Evolutionary conservation across 2,113 vertebrate species (phyloP), one percentile per base, ranked within the genome.

Genomic region (Psittacula cyanocephala): DNA sequence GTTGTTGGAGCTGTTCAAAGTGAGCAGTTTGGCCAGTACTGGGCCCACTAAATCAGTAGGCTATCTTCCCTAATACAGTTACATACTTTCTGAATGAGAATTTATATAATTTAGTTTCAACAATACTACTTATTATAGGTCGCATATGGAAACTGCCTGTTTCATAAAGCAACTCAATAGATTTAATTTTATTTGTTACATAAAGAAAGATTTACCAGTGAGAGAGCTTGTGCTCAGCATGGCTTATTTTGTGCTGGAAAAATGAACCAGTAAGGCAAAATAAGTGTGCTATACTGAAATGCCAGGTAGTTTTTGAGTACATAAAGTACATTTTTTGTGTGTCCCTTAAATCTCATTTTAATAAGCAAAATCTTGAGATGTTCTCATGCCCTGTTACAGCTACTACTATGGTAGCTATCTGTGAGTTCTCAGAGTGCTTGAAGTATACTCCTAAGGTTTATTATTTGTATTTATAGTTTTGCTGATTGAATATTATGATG

Each of bases 141-240:
- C 0, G 1, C 1, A 27, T 20, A 9, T 4, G 5, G 20, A 71
- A 79, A 60, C 6, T 5, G 80, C 11, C 20, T 77, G 27, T 53
- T 85, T 59, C 20, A 8, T 63, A 63, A 65, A 80, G 19, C 5
- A 85, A 27, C 27, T 71, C 16, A 24, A 29, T 44, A 31, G 70
- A 60, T 35, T 33, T 43, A 8, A 62, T 53, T 85, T 65, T 64
- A 20, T 59, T 81, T 69, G 31, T 29, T 88, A 24, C 9, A 17
- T 19, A 29, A 39, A 79, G 23, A 47, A 68, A 64, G 29, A 24
- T 33, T 41, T 60, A 37, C 9, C 10, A 24, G 31, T 7, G 24
- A 63, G 46, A 28, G 25, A 24, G 7, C 31, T 82, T 10, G 13
- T 63, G 47, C 44, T 35, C 19, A 43, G 2, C 11, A 1, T 37